These are phyloP conservation scores for Notocelia uddmanniana DNA, from an alignment of 2,888 invertebrate genomes.

Conservation along the genomic window DNA sequence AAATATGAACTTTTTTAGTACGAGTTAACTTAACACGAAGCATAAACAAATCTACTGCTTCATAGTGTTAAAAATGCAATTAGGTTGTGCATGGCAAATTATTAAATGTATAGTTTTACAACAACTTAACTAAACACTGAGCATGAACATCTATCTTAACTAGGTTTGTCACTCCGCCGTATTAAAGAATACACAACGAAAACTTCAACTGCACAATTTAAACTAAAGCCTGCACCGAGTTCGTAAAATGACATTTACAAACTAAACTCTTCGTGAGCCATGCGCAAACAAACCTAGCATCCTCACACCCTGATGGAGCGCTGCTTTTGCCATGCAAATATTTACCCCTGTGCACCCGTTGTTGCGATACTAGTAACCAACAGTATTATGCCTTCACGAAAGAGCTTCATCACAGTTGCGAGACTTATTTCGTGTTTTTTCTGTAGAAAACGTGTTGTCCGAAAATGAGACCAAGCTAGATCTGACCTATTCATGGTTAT, in stretches of 20 bases:
- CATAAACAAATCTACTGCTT: too few relatives aligned
- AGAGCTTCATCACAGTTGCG: too few relatives aligned
- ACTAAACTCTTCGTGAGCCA: slow-evolving; percentile 19
- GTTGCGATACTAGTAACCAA: not conserved
- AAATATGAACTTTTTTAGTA: too few relatives aligned
- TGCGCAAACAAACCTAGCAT: slow-evolving; percentile 13
- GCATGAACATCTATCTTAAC: not conserved
- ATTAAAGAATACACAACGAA: not conserved
- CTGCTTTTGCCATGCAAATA: slow-evolving; percentile 36
- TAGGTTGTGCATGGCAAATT: too few relatives aligned
- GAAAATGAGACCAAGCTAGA: too few relatives aligned
- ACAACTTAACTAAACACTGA: too few relatives aligned
- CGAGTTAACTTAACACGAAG: too few relatives aligned
- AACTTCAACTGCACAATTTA: not conserved
- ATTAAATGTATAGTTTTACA: too few relatives aligned
- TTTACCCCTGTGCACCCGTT: slow-evolving; percentile 18
- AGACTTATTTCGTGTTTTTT: too few relatives aligned
- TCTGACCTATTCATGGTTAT: too few relatives aligned
- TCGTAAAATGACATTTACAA: not conserved
- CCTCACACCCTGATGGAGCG: slow-evolving; percentile 11
- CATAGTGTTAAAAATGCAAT: too few relatives aligned
- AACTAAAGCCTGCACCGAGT: not conserved
- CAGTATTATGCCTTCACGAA: slow-evolving; percentile 4
- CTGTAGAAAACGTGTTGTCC: too few relatives aligned
- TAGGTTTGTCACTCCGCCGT: not conserved